Percentiles rank a stretch among this genome's conserved stretches.
phyloP scores from a whole-genome alignment of 2,888 invertebrate species.

The Plusia festucae region DNA sequence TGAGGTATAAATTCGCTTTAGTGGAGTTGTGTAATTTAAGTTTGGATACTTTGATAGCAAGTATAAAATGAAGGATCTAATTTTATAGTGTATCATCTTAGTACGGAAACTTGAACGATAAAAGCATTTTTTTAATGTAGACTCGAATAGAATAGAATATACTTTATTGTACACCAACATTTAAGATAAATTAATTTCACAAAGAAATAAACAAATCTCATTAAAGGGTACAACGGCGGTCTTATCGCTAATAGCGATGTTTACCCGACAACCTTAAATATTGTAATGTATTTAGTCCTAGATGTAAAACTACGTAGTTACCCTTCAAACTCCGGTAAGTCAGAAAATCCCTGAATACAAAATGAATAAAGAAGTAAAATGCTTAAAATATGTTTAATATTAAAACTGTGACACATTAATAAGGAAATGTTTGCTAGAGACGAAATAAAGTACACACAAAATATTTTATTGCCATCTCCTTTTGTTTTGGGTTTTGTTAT shows the following conservation, averaged over 20 bases:
- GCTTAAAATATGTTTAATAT: slow-evolving; percentile 23
- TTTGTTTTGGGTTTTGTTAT: slow-evolving; percentile 29
- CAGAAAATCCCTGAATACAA: slow-evolving; percentile 27
- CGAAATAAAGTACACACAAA: slow-evolving; percentile 33
- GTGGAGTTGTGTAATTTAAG: background rate
- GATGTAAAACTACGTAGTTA: slow-evolving; percentile 27
- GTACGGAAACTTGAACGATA: too few relatives aligned
- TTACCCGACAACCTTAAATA: too few relatives aligned
- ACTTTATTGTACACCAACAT: too few relatives aligned
- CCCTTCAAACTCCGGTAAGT: slow-evolving; percentile 25
- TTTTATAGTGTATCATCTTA: background rate
- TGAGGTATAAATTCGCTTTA: background rate
- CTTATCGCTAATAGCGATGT: too few relatives aligned
- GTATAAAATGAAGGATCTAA: background rate
- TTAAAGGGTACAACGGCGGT: too few relatives aligned
- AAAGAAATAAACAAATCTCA: too few relatives aligned
- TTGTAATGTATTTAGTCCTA: too few relatives aligned
- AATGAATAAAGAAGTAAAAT: slow-evolving; percentile 32
- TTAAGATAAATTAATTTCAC: too few relatives aligned
- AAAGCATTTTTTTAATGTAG: too few relatives aligned
- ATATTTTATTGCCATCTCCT: slow-evolving; percentile 18
- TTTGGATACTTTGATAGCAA: background rate
- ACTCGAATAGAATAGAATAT: too few relatives aligned
- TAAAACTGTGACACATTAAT: slow-evolving; percentile 33
- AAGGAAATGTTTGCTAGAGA: slow-evolving; percentile 31